Base-by-base conservation (phyloP, 2,888 invertebrate species). In the Hypena proboscidalis region DNA sequence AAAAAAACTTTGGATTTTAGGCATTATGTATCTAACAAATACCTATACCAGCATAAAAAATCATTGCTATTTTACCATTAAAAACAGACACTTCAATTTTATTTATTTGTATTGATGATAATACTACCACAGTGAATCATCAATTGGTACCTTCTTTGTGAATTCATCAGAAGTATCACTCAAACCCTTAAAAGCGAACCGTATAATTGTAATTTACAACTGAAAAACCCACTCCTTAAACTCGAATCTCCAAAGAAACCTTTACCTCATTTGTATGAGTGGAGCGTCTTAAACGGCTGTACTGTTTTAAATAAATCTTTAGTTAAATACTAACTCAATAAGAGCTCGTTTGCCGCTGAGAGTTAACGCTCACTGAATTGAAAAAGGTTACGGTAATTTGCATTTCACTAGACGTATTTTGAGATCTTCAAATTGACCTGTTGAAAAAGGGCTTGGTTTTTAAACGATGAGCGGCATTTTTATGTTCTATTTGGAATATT, bases 261-360 rank as follows among this genome's bases (percentile, higher is more conserved):
- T 44, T 35, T 32, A 48, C 55, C 51, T 82, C 77, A 84, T 85
- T 84, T 77, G 72, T 85, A 85, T 85, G 80, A 74, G 66, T 59
- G 56, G 36, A 50, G 44, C 57, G 48, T 52, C 67, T 54, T 76
- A 79, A 83, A 76, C 71, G 77, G 68, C 71, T 71, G 75, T 80
- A 71, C 79, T 84, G 77, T 80, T 85, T 85, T 81, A 79, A 84
- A 85, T 85, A 85, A 85, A 85, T 84, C 84, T 76, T 73, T 61
- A 67, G 70, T 79, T 80, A 81, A 83, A 83, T 80, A 82, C 79
- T 85, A 83, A 83, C 82, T 83, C 78, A 83, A 84, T 85, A 82
- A 82, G 74, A 70, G 58, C 76, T 79, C 78, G 79, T 80, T 80
- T 79, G 70, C 70, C 53, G 71, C 68, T 67, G 74, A 51, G 46